Evolutionary conservation across 2,797 vertebrate genomes (phyloP), one percentile per base, ranked within the genome.

Genomic region (Tiaroga cobitis): DNA sequence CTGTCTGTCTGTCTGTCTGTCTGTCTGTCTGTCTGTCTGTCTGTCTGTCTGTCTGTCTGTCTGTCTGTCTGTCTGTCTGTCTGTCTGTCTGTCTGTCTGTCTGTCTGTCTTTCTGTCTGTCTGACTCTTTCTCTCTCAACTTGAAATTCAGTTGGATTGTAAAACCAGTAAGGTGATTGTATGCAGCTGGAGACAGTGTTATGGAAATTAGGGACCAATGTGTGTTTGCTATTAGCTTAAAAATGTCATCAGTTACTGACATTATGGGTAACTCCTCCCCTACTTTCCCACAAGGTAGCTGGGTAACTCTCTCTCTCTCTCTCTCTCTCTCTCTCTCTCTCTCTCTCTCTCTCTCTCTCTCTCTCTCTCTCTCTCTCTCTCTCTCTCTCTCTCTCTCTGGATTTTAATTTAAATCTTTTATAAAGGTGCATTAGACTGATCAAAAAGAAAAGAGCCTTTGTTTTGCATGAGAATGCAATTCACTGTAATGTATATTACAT

Each of bases 391-490:
- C 91, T 89, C 75, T 84, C 80, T 73, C 81, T 19, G 79, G 75
- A 86, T 86, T 92, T 92, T 90, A 90, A 93, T 90, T 92, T 75
- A 82, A 89, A 49, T 92, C 69, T 87, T 91, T 91, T 77, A 85
- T 91, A 87, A 81, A 86, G 69, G 85, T 87, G 87, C 88, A 88
- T 91, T 87, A 89, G 74, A 89, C 85, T 89, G 88, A 93, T 91
- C 88, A 90, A 81, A 87, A 87, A 90, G 49, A 74, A 87, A 88
- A 88, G 72, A 75, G 21, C 63, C 85, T 90, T 81, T 91, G 83
- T 87, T 91, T 90, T 91, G 81, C 75, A 84, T 73, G 56, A 80
- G 76, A 90, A 90, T 89, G 85, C 84, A 89, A 90, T 91, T 89
- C 86, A 63, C 80, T 74, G 34, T 90, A n/a, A 89, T 89, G 89